phyloP scores from a whole-genome alignment of 2,113 vertebrate genomes.

The Scolopax mira region DNA sequence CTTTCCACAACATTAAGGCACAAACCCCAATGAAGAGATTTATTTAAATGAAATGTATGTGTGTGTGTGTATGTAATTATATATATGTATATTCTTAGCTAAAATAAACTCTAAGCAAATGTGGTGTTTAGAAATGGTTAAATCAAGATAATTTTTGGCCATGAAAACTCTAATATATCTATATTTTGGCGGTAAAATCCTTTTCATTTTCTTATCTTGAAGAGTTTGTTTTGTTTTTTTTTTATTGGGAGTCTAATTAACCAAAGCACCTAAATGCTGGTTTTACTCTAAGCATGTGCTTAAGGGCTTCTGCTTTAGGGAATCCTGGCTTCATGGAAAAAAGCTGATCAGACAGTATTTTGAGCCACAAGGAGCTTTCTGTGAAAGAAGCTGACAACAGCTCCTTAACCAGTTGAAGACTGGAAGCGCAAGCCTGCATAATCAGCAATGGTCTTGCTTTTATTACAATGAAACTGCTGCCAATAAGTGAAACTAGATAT shows the following conservation, averaged over 20 bases:
- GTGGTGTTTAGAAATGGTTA: not conserved
- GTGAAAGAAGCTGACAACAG: conserved; percentile 50
- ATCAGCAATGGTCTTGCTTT: conserved; percentile 4
- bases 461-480: not conserved
- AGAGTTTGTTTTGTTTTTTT: not conserved
- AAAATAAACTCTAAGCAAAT: not conserved
- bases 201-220: not conserved
- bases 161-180: not conserved
- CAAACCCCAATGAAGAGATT: not conserved
- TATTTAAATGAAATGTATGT: not conserved
- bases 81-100: not conserved
- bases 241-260: not conserved
- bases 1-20: not conserved
- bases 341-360: conserved; percentile 42
- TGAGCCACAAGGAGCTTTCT: conserved; percentile 30
- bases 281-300: conserved; percentile 9
- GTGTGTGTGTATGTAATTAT: not conserved
- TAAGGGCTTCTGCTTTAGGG: conserved; percentile 9
- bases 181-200: not conserved
- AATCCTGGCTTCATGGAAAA: not conserved
- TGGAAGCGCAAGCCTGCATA: conserved; percentile 13
- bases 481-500: conserved; percentile 18
- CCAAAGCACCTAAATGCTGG: not conserved
- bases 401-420: conserved; percentile 56
- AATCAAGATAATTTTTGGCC: not conserved